A percentile compares a stretch with the other conserved stretches of the same genome.
These are phyloP conservation scores for Pachyseris speciosa DNA, from an alignment of 64 coral and sea anemone genomes.

Conservation along the genomic window DNA sequence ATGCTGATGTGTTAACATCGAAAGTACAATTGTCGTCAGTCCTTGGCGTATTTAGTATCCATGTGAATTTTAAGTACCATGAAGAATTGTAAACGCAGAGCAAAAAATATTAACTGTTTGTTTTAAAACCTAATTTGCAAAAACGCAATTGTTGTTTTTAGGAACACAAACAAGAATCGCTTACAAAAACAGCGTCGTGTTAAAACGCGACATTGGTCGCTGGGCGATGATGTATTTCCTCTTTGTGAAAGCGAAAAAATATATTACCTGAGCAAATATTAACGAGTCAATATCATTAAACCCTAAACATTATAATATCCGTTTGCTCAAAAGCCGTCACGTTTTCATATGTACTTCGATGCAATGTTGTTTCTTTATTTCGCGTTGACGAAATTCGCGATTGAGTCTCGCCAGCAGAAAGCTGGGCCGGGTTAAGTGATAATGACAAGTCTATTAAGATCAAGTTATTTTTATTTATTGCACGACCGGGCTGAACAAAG, in stretches of 20 bases:
- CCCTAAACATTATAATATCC: constrained; percentile 39
- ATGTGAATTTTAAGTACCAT: not conserved
- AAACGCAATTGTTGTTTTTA: not conserved
- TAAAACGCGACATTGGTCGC: not conserved
- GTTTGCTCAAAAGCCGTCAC: not conserved
- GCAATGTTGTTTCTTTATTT: not conserved
- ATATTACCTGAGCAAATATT: constrained; percentile 10
- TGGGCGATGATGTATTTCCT: constrained; percentile 5
- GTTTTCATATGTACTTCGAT: not conserved
- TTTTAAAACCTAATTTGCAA: not conserved
- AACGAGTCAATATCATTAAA: constrained; percentile 10
- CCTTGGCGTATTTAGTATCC: not conserved
- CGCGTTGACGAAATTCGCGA: not conserved
- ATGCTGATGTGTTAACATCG: too few relatives aligned
- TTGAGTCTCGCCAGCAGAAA: not conserved
- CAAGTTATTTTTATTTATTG: constrained; percentile 17
- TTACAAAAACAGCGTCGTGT: not conserved
- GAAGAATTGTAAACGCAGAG: not conserved
- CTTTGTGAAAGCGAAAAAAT: constrained; percentile 17
- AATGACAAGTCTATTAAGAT: not conserved
- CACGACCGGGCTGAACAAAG: not conserved
- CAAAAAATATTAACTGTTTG: not conserved
- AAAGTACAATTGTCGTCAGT: not conserved
- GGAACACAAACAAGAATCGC: not conserved
- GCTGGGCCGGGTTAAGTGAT: not conserved